Evolutionary conservation across 35 echinoderm and acorn worm species (phyloP), one percentile per base, ranked within the genome.

Genomic region (Diadema setosum): DNA sequence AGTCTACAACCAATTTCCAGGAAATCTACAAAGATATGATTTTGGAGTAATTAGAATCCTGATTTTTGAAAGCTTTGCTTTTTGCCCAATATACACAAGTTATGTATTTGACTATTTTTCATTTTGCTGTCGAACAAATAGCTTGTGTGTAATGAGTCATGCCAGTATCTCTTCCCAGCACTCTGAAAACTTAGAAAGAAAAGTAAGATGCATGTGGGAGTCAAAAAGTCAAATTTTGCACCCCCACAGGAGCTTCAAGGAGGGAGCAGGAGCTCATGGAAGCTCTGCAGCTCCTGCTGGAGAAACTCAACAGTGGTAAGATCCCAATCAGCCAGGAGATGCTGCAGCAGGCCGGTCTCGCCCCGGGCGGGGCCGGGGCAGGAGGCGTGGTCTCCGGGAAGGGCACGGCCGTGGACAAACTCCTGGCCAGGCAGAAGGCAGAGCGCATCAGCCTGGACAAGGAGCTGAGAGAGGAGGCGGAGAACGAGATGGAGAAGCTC

Each of bases 251-350:
- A 39, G 45, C 63, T n/a, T 58, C 20, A 39, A 76, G 80, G 14
- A 65, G 96, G 32, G 96, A 98, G 46, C 80, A 88, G 32, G 96
- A 98, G 30, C 86, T 98, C 16, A 98, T 98, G 92, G 92, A 91
- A 42, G 96, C 96, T 24, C 61, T 98, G 5, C 89, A 89, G 52
- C 35, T 94, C 21, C 86, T 98, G 4, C 24, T 98, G 40, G 96
- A 98, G 45, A 91, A 88, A 43, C 85, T 98, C 55, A 98, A 98
- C 89, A 35, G 92, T 5, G 96, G 96, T 39, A 94, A 92, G 63
- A 91, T 98, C 45, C 89, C 92, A 24, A 84, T 98, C 69, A 98
- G 85, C 36, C 89, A 91, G 27, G 96, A 98, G 89, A 94, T 98
- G 89, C 85, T 98, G 70, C 46, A 85, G 14, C 89, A 89, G 85